phyloP scores from a whole-genome alignment of 2,113 vertebrate species.

The Misgurnus mizolepis region DNA sequence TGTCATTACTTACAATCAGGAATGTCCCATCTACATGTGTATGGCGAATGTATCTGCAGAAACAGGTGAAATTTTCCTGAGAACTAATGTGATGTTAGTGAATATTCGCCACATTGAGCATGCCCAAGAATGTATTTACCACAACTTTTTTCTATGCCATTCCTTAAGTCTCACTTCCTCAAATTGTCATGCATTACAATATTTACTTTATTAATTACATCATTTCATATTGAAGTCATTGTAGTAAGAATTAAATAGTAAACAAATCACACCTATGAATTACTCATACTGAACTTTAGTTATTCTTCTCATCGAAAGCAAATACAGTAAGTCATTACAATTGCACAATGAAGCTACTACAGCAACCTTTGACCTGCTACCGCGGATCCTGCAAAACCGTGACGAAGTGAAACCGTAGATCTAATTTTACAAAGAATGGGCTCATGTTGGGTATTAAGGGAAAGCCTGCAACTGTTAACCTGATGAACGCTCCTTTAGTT shows the following conservation, averaged over 20 bases:
- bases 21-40: background rate
- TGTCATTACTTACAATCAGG: background rate
- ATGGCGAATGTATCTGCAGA: background rate
- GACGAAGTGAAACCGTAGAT: constrained; percentile 13
- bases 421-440: background rate
- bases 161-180: background rate
- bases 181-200: background rate
- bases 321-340: background rate
- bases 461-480: constrained; percentile 10
- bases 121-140: too few species aligned
- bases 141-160: background rate
- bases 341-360: background rate
- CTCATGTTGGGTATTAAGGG: constrained; percentile 4
- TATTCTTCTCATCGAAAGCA: background rate
- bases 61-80: background rate
- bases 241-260: background rate
- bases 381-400: background rate
- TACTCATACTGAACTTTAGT: background rate
- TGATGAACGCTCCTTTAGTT: constrained; percentile 8
- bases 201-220: background rate
- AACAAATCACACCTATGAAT: background rate
- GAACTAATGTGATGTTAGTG: background rate
- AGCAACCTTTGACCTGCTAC: background rate
- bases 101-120: too few species aligned
- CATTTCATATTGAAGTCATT: background rate